Base-by-base conservation (phyloP, 2,888 invertebrate genomes). In the Plusia festucae region DNA sequence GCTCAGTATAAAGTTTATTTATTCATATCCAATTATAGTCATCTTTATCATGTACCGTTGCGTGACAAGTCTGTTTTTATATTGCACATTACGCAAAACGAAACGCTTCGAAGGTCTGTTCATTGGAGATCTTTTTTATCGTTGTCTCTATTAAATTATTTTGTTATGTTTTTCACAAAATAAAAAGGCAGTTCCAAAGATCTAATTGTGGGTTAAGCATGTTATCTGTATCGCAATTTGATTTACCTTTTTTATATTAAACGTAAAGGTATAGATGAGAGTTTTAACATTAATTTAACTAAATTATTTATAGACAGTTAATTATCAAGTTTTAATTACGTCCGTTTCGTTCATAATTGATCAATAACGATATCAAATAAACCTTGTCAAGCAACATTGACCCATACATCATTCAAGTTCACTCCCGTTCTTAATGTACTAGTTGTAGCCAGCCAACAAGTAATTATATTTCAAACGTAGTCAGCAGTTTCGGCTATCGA, bases 21-120 rank as follows among this genome's bases (percentile, higher is more conserved):
- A 61, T 51, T 53, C 46, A 40, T 71, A 63, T 66, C 59, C 9
- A 56, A 20, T 65, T 24, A 52, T 54, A 57, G 60, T 64, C 53
- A 52, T 55, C 55, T 34, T 60, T 62, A 79, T 78, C 16, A 53
- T 54, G 40, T 40, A 40, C 40, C 13, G 46, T 76, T 73, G 64
- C 57, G 57, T n/a, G 61, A 66, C 51, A 49, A 65, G 57, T 62
- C 24, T 9, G 15, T 46, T 56, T 56, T 53, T 53, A 30, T 11
- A 24, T 24, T 24, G 20, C 15, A 30, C 18, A 7, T 2, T 27
- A 8, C 30, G 9, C 9, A 30, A 30, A 30, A 30, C 9, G 30
- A 30, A 30, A 9, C 30, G 9, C 8, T 1, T 30, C 30, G 5
- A 24, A 24, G 24, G 2, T 24, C 24, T 2, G 5, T 24, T 24